These are phyloP conservation scores for Sinella curviseta DNA, from an alignment of 1,140 invertebrate species.

Conservation along the genomic window DNA sequence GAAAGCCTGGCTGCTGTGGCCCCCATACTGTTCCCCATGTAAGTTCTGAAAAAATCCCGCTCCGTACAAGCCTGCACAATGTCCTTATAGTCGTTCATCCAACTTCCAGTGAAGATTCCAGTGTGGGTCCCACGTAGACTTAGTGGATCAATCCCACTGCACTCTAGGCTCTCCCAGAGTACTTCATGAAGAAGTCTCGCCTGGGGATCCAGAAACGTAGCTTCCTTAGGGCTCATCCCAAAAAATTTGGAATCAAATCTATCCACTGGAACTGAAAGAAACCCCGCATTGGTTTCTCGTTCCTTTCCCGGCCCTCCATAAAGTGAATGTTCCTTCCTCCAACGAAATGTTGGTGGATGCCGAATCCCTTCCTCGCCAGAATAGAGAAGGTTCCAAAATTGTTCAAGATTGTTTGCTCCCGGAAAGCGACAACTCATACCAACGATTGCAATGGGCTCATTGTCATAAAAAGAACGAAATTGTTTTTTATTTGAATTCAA, in stretches of 20 bases:
- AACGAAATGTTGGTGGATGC: background rate
- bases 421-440: conserved; percentile 6
- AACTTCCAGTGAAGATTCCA: conserved; percentile 78
- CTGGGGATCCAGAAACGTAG: conserved; percentile 59
- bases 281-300: conserved; percentile 3
- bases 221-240: conserved; percentile 58
- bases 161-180: conserved; percentile 46
- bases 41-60: conserved; percentile 7
- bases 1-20: background rate
- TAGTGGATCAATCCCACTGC: conserved; percentile 61
- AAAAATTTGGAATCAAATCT: conserved; percentile 63
- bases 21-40: conserved; percentile 6
- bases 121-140: conserved; percentile 70
- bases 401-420: background rate
- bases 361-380: background rate
- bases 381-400: background rate
- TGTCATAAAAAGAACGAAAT: background rate
- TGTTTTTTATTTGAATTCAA: background rate
- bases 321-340: background rate
- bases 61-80: background rate
- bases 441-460: background rate
- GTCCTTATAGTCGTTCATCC: conserved; percentile 67
- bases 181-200: conserved; percentile 58
- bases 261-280: background rate
- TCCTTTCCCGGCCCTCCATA: background rate